A percentile compares a stretch with the other conserved stretches of the same genome.
Conservation (phyloP, 2,113 vertebrate species). For the Rhadina sibilatrix region DNA sequence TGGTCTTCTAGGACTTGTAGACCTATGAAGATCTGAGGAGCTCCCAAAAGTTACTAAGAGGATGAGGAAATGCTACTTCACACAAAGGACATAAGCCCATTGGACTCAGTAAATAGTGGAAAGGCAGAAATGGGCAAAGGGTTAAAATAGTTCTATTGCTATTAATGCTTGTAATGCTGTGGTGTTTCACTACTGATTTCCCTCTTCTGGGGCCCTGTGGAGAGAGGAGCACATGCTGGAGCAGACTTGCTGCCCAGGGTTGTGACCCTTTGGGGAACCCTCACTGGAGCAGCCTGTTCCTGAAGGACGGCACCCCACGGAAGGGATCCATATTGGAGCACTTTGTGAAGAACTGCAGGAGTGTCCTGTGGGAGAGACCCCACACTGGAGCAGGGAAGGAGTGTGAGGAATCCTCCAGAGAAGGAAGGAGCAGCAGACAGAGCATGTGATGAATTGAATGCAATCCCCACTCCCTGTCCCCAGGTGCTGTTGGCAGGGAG, state of each 20-base stretch:
- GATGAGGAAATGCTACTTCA: not conserved
- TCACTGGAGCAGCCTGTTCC: not conserved
- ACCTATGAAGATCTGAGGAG: not conserved
- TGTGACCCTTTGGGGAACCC: rapidly evolving
- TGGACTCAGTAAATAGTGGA: not conserved
- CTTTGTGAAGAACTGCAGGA: not conserved
- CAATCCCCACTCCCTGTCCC: not conserved
- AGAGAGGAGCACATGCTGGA: not conserved
- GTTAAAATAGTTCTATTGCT: not conserved
- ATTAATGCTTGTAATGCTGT: not conserved
- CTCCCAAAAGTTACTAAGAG: not conserved
- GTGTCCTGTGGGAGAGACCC: not conserved
- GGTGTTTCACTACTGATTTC: not conserved
- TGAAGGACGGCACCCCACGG: not conserved
- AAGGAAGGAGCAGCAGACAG: not conserved
- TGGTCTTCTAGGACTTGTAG: not conserved
- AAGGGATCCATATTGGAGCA: not conserved
- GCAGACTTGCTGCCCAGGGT: not conserved
- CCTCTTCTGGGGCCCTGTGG: not conserved
- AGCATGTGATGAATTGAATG: not conserved
- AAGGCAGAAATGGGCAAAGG: not conserved
- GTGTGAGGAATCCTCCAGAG: not conserved
- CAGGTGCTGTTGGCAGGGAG: not conserved
- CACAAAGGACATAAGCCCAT: not conserved
- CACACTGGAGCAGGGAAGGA: not conserved